A percentile compares a stretch with the other conserved stretches of the same genome.
Conservation (phyloP, 2,113 vertebrate species). For the Panurus biarmicus region DNA sequence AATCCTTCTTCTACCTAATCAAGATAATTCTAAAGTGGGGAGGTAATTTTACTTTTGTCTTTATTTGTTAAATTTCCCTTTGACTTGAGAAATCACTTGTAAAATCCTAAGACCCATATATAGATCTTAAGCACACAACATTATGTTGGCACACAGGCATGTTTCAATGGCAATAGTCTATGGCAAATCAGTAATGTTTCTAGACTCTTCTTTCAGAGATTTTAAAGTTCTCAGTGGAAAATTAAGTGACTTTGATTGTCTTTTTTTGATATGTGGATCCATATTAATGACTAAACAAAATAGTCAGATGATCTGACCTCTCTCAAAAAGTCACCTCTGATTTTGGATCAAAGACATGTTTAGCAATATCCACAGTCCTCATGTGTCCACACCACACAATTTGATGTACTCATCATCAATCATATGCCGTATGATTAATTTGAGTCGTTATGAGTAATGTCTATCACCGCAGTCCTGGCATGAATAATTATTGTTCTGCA, state of each 20-base stretch:
- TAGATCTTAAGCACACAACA: background rate
- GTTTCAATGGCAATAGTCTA: background rate
- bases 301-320: slow-evolving; percentile 14
- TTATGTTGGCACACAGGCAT: background rate
- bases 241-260: background rate
- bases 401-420: slow-evolving; percentile 38
- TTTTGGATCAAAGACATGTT: slow-evolving; percentile 58
- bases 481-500: slow-evolving; percentile 56
- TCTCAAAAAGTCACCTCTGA: slow-evolving; percentile 46
- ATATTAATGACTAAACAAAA: slow-evolving; percentile 30
- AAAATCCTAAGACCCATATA: background rate
- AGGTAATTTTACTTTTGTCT: background rate
- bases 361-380: slow-evolving; percentile 44
- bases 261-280: background rate
- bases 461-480: slow-evolving; percentile 36
- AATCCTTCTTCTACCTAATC: background rate
- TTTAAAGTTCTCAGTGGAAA: slow-evolving; percentile 9
- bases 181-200: background rate
- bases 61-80: background rate
- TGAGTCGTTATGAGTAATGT: slow-evolving; percentile 60
- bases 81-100: background rate
- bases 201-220: background rate
- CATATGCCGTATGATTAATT: slow-evolving; percentile 55
- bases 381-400: slow-evolving; percentile 32
- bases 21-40: background rate